Evolutionary conservation across 2,113 vertebrate genomes (phyloP).

Genomic region (Empidonax alnorum): DNA sequence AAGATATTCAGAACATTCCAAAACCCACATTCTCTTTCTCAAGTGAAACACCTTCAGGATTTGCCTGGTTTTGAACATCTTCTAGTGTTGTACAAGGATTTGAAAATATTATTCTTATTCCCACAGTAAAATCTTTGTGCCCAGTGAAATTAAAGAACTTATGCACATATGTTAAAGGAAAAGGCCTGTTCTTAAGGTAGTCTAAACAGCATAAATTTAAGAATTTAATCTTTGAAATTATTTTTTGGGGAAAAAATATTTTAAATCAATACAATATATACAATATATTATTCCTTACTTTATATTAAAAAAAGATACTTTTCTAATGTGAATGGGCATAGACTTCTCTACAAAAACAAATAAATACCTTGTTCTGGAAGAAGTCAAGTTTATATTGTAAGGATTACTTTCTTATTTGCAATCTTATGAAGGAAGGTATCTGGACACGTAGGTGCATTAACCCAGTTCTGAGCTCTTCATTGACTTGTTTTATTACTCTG

Average conservation of each 20-base stretch:
- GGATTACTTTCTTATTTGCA: not conserved
- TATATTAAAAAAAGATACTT: not conserved
- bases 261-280: not conserved
- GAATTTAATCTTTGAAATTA: not conserved
- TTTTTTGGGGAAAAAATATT: not conserved
- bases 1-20: not conserved
- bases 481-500: not conserved
- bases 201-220: not conserved
- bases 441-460: not conserved
- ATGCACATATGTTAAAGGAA: not conserved
- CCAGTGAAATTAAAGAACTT: not conserved
- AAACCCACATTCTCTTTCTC: fast-evolving
- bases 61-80: not conserved
- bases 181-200: not conserved
- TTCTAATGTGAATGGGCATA: not conserved
- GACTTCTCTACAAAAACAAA: not conserved
- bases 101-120: not conserved
- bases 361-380: not conserved
- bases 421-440: not conserved
- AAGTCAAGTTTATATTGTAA: not conserved
- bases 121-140: not conserved
- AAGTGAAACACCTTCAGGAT: not conserved
- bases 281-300: not conserved
- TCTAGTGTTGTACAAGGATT: not conserved
- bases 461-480: not conserved